A percentile compares a stretch with the other conserved stretches of the same genome.
These are phyloP conservation scores for Suncus etruscus DNA, from an alignment of 2,113 vertebrate species.

Conservation along the genomic window DNA sequence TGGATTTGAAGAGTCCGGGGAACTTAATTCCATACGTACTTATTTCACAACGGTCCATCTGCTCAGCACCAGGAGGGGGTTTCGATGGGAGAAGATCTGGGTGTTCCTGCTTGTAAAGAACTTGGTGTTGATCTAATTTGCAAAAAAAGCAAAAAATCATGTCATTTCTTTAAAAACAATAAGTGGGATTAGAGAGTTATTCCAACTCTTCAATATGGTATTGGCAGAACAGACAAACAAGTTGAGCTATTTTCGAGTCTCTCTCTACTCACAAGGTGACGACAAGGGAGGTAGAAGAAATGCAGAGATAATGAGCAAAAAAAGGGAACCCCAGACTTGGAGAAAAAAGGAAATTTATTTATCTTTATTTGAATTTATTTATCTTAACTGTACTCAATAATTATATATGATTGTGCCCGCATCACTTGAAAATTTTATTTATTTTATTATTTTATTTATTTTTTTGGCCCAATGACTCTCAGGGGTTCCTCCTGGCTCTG, in stretches of 20 bases:
- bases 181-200: constrained; percentile 62
- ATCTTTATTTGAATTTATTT: constrained; percentile 30
- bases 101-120: constrained; percentile 66
- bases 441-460: no score
- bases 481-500: no score
- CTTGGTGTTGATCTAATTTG: constrained; percentile 60
- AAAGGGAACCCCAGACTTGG: not conserved
- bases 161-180: constrained; percentile 73
- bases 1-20: constrained; percentile 48
- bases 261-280: not conserved
- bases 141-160: constrained; percentile 40
- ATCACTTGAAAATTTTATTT: not conserved
- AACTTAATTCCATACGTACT: constrained; percentile 69
- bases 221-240: constrained; percentile 60
- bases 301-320: not conserved
- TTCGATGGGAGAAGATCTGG: constrained; percentile 69
- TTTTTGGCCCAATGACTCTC: no score
- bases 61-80: constrained; percentile 66
- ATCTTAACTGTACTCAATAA: not conserved
- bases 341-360: not conserved
- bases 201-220: constrained; percentile 64
- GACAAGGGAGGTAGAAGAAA: not conserved
- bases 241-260: not conserved
- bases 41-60: constrained; percentile 75
- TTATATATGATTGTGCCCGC: not conserved